Base-by-base conservation (phyloP, 1,140 invertebrate genomes). In the Anastrepha obliqua region DNA sequence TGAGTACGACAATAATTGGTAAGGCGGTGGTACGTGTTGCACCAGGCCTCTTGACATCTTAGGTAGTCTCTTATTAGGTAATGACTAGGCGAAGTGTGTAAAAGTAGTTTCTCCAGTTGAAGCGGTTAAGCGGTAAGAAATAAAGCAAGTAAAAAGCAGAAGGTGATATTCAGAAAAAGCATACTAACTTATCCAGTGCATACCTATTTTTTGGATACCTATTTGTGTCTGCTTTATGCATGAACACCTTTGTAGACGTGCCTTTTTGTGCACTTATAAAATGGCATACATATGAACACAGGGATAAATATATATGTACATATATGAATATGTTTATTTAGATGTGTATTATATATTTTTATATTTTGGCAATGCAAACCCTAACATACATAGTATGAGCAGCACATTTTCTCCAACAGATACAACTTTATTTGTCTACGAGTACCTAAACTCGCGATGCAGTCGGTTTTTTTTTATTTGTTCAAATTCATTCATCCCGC, bases 61-160 rank as follows among this genome's bases (percentile, higher is more conserved):
- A 81, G 29, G 29, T 29, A 29, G 47, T 81, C 44, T 81, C n/a
- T 20, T 81, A 11, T 55, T n/a, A 58, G 74, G 74, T 55, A 51
- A 74, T 51, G 70, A 47, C 70, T 74, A 13, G 7, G 17, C 51
- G n/a, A 55, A 20, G 74, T 29, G n/a, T 81, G 8, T 17, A 55
- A 29, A 81, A 81, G 74, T 47, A n/a, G 74, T 81, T 81, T 81
- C n/a, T 81, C 74, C 47, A 42, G 74, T 55, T 81, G 42, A 74
- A 81, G 51, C 47, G 44, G 51, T 58, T 81, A 55, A 58, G 29
- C 29, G 47, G 17, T 81, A 81, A 55, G 74, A 67, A 81, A 47
- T 47, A 55, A 81, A 81, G 20, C 74, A 29, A 81, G 55, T 55
- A 58, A 81, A n/a, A 74, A 74, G 29, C n/a, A 51, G 47, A 51